phyloP scores from a whole-genome alignment of 2,797 vertebrate genomes.

The Natrix natrix region DNA sequence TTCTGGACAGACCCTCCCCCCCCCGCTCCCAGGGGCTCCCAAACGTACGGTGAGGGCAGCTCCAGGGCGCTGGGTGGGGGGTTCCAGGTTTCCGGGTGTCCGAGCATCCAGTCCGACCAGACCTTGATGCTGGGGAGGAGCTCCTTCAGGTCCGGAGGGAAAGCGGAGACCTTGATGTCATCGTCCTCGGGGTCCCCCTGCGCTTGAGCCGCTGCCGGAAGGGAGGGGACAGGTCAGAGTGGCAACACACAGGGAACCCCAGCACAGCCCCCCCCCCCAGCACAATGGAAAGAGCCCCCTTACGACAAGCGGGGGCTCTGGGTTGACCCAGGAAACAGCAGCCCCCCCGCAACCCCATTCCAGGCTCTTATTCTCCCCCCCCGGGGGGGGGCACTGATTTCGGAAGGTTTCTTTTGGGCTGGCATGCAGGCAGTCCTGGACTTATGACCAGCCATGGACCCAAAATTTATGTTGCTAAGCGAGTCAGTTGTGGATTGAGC shows the following conservation, averaged over 20 bases:
- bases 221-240: slow-evolving; percentile 48
- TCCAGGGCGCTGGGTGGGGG: slow-evolving; percentile 85
- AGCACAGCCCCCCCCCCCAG: no score
- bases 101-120: slow-evolving; percentile 99
- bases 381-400: not conserved
- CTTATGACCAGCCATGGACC: not conserved
- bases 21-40: not conserved
- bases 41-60: slow-evolving; percentile 74
- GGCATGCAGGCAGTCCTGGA: not conserved
- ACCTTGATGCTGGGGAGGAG: slow-evolving; percentile 95
- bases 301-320: not conserved
- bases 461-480: not conserved
- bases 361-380: not conserved
- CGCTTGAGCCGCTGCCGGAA: slow-evolving; percentile 75
- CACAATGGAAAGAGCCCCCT: not conserved
- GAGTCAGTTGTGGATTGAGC: not conserved
- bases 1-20: not conserved
- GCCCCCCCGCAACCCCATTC: not conserved
- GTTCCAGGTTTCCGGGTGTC: slow-evolving; percentile 95
- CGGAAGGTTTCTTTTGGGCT: not conserved
- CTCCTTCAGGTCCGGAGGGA: slow-evolving; percentile 86
- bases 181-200: slow-evolving; percentile 70
- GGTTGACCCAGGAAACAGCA: not conserved
- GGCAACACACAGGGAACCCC: not conserved
- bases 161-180: slow-evolving; percentile 87